Base-by-base conservation (phyloP, 64 coral and sea anemone genomes). In the Pocillopora verrucosa region DNA sequence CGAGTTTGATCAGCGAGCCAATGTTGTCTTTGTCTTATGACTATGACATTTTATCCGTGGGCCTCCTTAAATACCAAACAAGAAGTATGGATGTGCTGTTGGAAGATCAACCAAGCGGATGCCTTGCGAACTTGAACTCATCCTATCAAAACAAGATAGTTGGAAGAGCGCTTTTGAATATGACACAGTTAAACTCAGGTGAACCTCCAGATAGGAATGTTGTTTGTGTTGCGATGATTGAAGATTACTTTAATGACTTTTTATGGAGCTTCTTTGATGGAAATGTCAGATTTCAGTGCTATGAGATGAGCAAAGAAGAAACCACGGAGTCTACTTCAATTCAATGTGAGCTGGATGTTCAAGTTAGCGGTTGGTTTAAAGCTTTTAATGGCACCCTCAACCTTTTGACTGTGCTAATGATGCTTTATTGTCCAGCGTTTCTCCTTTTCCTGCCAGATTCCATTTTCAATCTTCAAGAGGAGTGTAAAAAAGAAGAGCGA, bases 21-120 rank as follows among this genome's bases (percentile, higher is more conserved):
- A 56, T 77, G 75, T 20, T 77, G 1, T 77, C 75, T 77, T 56
- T 77, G 75, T 45, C 75, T 4, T 77, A 56, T 16, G 75, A 77
- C 37, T 56, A 22, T 16, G 75, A 77, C 10, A 56, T 56, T 19
- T 14, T 56, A 1, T 75, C 73, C 9, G 0, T 20, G 35, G 75
- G 75, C 9, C 75, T 77, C 20, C 36, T 77, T 3, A 77, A 77
- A 51, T 35, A 35, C 13, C 75, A 56, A 56, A 22, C 17, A 37
- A 36, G 0, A 17, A 5, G n/a, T 16, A 56, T 77, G 75, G 38
- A 37, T 51, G 37, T 51, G 14, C 16, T 17, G 16, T 30, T 79
- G 22, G 37, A 45, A 79, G 76, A 79, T 59, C 15, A 59, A 59
- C 76, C 76, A 13, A 79, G 76, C 17, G 76, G 76, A 79, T 79